Base-by-base conservation (phyloP, 2,797 vertebrate genomes). In the Orestias chungarensis region DNA sequence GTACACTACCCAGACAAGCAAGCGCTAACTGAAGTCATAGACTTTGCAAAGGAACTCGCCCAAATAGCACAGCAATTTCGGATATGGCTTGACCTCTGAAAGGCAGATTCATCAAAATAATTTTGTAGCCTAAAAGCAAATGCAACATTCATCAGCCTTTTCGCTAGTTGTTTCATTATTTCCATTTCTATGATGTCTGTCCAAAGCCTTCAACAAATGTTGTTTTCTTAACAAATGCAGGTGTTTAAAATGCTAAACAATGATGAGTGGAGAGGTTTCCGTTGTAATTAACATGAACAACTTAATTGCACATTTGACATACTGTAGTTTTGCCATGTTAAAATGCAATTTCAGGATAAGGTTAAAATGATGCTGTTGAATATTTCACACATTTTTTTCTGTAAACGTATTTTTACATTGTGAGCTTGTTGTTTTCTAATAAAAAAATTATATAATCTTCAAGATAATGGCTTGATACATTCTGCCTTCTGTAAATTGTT, bases 41-140 rank as follows among this genome's bases (percentile, higher is more conserved):
- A 94, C 14, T 94, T 95, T 73, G 90, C 94, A 0, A 84, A 91
- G 64, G 93, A 94, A 79, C 93, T 99, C 57, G 91, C 92, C 6
- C 90, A 95, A n/a, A 92, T 95, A 79, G 91, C 88, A 0, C 94
- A 94, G 81, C 94, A 97, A 57, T 96, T 98, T 85, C 86, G 96
- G 27, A 90, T 80, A 59, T 94, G 81, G 0, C 67, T 98, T 62
- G 95, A 96, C 9, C 87, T 92, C 91, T 89, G 75, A 89, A 49
- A 61, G 15, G 49, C 0, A 1, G 27, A 35, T 18, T 1, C 31
- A 29, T 57, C 8, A 55, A 55, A 25, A 5, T 10, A 12, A 59
- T 71, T 33, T 67, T 69, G 23, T 71, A 68, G 25, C 73, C 52
- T 12, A 54, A 70, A 57, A 65, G 10, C 65, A 27, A 12, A 35